Conservation (phyloP, 2,113 vertebrate genomes). For the Rhynchopsitta pachyrhyncha region DNA sequence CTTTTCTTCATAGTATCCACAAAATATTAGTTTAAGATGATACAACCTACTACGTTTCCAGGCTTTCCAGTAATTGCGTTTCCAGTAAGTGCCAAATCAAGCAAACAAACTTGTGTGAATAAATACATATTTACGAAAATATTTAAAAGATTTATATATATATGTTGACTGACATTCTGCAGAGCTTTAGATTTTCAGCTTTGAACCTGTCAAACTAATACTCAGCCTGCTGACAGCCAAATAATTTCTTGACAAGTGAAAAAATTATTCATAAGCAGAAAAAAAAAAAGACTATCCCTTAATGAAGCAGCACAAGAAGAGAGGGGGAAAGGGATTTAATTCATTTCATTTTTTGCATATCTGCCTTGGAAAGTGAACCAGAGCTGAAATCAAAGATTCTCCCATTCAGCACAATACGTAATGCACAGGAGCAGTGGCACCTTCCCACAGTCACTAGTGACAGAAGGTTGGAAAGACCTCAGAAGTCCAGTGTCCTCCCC, state of each 20-base stretch:
- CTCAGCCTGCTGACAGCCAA: not conserved
- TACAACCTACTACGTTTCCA: not conserved
- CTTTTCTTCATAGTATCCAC: not conserved
- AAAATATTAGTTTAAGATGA: not conserved
- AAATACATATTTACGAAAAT: not conserved
- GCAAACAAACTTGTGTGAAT: not conserved
- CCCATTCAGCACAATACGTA: not conserved
- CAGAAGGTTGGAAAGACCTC: not conserved
- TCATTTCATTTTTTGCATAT: not conserved
- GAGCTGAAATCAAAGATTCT: not conserved
- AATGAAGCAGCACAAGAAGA: not conserved
- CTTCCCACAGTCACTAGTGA: not conserved
- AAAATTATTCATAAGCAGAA: not conserved
- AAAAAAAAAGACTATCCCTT: not conserved
- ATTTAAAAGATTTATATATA: not conserved
- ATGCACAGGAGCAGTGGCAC: not conserved
- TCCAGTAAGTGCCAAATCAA: not conserved
- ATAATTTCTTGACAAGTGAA: not conserved
- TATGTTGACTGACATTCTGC: not conserved
- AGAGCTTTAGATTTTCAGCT: not conserved
- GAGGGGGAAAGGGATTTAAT: rapidly evolving
- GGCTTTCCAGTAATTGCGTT: not conserved
- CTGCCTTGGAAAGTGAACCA: not conserved
- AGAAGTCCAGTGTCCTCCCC: not conserved
- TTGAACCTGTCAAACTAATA: not conserved